Base-by-base conservation (phyloP, 2,113 vertebrate species). In the Hemicordylus capensis region DNA sequence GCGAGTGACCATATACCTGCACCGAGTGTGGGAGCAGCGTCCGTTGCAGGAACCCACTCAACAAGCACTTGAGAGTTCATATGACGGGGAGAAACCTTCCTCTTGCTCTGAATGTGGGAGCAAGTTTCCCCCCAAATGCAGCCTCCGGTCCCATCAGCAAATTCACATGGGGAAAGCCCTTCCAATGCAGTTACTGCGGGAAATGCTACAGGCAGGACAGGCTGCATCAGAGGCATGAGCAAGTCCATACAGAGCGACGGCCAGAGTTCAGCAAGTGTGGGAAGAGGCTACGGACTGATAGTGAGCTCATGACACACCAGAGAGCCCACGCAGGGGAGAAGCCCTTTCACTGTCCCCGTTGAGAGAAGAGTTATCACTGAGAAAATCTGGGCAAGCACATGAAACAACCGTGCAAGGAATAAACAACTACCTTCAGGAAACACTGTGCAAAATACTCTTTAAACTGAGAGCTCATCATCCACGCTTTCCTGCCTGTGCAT, bases 381-480 rank as follows among this genome's bases (percentile, higher is more conserved):
- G 92, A 93, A 74, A 91, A 94, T 66, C 89, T 96, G 76, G 90
- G 93, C 37, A 93, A 93, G 83, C 95, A 96, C 85, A 89, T 93
- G 89, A 93, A 93, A 83, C 93, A 90, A 11, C 91, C 93, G 92
- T 88, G 93, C 89, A 0, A 91, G 91, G 51, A 92, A 90, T 84
- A 87, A 93, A 66, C 93, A n/a, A n/a, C n/a, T n/a, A n/a, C n/a
- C n/a, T n/a, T n/a, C n/a, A n/a, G n/a, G n/a, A n/a, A n/a, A n/a
- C n/a, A n/a, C n/a, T n/a, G n/a, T n/a, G n/a, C n/a, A n/a, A n/a
- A n/a, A n/a, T n/a, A n/a, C n/a, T n/a, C n/a, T n/a, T n/a, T n/a
- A n/a, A n/a, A n/a, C n/a, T n/a, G n/a, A n/a, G n/a, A n/a, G n/a
- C n/a, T n/a, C n/a, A n/a, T n/a, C n/a, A n/a, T n/a, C n/a, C n/a